These are phyloP conservation scores for Porites evermanni DNA, from an alignment of 92 coral and sea anemone genomes.

Conservation along the genomic window DNA sequence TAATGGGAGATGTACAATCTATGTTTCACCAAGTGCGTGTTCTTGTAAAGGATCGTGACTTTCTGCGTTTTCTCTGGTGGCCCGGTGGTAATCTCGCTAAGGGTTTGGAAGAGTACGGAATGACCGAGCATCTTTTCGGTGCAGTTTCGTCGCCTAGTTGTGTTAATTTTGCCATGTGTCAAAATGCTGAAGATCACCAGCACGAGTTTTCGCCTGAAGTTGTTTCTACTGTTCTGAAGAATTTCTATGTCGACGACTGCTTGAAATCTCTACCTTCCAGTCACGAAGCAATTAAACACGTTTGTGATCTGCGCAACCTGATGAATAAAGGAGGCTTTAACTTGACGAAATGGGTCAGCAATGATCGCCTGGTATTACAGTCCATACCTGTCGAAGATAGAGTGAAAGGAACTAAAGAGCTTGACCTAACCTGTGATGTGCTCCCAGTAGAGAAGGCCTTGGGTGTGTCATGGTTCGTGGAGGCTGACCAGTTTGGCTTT, in stretches of 20 bases:
- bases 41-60: conserved; percentile 36
- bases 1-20: conserved; percentile 59
- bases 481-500: conserved; percentile 18
- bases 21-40: conserved; percentile 63
- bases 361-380: conserved; percentile 43
- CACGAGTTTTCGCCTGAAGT: too few relatives aligned
- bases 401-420: conserved; percentile 55
- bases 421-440: conserved; percentile 23
- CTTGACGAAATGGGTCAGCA: too few relatives aligned
- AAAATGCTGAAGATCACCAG: conserved; percentile 14
- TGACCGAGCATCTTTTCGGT: conserved; percentile 65
- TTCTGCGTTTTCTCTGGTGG: conserved; percentile 59
- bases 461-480: conserved; percentile 58
- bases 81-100: conserved; percentile 38
- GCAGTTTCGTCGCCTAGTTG: conserved; percentile 55
- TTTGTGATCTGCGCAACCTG: conserved; percentile 19
- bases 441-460: conserved; percentile 49
- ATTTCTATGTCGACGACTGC: conserved; percentile 64
- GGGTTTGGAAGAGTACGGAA: conserved; percentile 49
- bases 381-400: conserved; percentile 41
- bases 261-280: conserved; percentile 57
- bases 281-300: conserved; percentile 31
- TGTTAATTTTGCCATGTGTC: conserved; percentile 52
- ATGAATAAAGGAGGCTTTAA: too few relatives aligned
- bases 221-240: neutral